Percentiles rank a stretch among this genome's conserved stretches.
These are phyloP conservation scores for Elephantulus edwardii DNA, from an alignment of 2,113 vertebrate genomes.

Conservation along the genomic window DNA sequence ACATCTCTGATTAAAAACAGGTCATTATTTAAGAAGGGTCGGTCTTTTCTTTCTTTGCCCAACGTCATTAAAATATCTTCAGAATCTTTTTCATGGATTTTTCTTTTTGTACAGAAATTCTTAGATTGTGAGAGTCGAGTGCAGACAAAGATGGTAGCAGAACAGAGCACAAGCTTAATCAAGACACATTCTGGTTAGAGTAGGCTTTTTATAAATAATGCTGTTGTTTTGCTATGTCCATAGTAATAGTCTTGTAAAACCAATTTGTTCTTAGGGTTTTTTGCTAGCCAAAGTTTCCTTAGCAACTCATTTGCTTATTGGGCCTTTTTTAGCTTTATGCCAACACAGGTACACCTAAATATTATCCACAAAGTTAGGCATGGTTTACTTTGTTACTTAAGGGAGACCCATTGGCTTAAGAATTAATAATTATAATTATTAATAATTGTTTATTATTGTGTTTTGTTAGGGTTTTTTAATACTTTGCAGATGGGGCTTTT, in stretches of 20 bases:
- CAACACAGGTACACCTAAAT: neutral
- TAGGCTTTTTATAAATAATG: neutral
- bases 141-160: neutral
- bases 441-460: neutral
- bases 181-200: neutral
- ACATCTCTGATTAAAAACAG: neutral
- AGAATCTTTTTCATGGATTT: neutral
- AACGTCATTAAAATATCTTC: neutral
- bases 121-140: neutral
- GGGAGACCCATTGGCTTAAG: neutral
- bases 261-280: slow-evolving; percentile 46
- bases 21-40: neutral
- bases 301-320: neutral
- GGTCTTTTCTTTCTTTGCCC: neutral
- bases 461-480: slow-evolving; percentile 24
- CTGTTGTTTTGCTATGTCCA: too few relatives aligned
- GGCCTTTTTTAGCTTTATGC: slow-evolving; percentile 22
- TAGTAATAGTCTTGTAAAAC: neutral
- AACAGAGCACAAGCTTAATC: neutral
- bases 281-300: slow-evolving; percentile 27
- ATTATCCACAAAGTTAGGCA: neutral
- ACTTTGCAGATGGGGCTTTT: neutral
- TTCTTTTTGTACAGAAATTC: neutral
- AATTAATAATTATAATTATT: too few relatives aligned
- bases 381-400: neutral